Percentiles rank a stretch among this genome's conserved stretches.
These are phyloP conservation scores for Crax fasciolata DNA, from an alignment of 2,797 vertebrate species.

Conservation along the genomic window DNA sequence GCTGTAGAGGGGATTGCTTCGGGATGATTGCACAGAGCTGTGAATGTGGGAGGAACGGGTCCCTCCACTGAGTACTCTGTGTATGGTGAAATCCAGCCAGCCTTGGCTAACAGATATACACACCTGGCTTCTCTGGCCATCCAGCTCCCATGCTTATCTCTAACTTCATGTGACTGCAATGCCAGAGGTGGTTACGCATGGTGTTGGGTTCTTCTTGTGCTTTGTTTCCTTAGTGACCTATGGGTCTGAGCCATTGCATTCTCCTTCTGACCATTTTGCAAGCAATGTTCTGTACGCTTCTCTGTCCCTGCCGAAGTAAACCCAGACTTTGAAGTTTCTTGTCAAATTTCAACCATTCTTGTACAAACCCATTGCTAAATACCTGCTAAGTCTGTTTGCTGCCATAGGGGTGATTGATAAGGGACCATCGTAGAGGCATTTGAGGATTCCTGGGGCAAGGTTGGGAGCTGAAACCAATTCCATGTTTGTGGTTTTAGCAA, in stretches of 20 bases:
- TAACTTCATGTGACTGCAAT: not conserved
- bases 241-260: not conserved
- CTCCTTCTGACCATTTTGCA: not conserved
- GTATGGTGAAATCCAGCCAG: not conserved
- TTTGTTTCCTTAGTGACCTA: not conserved
- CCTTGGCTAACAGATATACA: not conserved
- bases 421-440: not conserved
- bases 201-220: not conserved
- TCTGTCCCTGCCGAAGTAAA: not conserved
- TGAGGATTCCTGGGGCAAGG: not conserved
- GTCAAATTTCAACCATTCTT: not conserved
- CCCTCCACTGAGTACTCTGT: not conserved
- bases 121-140: not conserved
- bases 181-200: not conserved
- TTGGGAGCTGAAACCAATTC: not conserved
- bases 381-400: not conserved
- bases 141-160: not conserved
- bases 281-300: not conserved
- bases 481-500: not conserved
- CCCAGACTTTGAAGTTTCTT: not conserved
- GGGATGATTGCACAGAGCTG: not conserved
- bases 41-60: not conserved
- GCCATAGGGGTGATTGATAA: not conserved
- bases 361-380: not conserved
- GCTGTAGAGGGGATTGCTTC: not conserved